These are phyloP conservation scores for Eudemis profundana DNA, from an alignment of 2,888 invertebrate species.

Conservation along the genomic window DNA sequence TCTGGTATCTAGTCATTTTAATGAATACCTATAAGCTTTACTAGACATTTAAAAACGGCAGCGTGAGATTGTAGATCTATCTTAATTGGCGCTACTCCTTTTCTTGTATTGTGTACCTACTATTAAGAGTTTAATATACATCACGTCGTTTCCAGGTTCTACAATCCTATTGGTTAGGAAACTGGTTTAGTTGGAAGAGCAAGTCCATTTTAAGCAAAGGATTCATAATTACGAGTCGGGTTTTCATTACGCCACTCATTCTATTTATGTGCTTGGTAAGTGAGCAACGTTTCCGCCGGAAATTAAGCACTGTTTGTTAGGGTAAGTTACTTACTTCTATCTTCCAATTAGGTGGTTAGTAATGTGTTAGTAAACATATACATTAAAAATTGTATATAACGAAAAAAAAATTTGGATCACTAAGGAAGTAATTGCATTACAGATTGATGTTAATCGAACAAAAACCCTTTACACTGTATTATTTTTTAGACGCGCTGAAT, in stretches of 20 bases:
- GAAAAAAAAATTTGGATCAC: neutral
- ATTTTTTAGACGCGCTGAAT: no score
- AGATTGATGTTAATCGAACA: no score
- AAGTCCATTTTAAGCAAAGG: constrained; percentile 73
- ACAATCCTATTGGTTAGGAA: constrained; percentile 88
- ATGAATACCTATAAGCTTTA: neutral
- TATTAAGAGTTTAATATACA: constrained; percentile 2
- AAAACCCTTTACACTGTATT: no score
- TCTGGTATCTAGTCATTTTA: no score
- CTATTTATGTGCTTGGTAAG: constrained; percentile 67
- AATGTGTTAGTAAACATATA: constrained; percentile 5
- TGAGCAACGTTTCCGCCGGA: constrained; percentile 22
- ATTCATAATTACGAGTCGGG: constrained; percentile 55
- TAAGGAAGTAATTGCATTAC: no score
- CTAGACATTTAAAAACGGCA: neutral
- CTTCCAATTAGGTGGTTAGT: neutral
- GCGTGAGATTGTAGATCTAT: constrained; percentile 4
- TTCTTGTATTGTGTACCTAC: neutral
- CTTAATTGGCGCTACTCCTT: constrained; percentile 20
- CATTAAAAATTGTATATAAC: neutral
- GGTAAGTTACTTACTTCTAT: no score
- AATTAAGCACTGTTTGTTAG: constrained; percentile 4
- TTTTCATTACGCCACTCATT: constrained; percentile 67
- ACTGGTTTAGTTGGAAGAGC: constrained; percentile 85
- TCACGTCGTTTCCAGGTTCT: constrained; percentile 65